A percentile compares a stretch with the other conserved stretches of the same genome.
Evolutionary conservation across 2,797 vertebrate species (phyloP).

Genomic region (Manis javanica): DNA sequence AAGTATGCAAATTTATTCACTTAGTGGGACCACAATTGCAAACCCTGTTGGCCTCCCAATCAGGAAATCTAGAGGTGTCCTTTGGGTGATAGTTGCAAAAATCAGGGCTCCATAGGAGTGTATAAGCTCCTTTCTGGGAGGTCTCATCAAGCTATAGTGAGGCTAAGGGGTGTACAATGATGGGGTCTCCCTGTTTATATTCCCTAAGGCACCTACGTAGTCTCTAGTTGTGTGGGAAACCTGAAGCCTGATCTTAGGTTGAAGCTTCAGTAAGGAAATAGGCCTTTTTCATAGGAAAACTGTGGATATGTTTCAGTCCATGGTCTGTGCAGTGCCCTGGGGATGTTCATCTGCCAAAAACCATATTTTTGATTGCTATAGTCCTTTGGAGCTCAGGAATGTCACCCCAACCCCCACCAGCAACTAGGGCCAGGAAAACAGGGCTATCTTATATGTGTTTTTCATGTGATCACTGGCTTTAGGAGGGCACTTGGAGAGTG

Average conservation of each 20-base stretch:
- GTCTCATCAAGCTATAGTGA: background rate
- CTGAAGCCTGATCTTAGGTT: background rate
- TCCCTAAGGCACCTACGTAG: background rate
- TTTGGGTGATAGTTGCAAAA: background rate
- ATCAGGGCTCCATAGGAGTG: background rate
- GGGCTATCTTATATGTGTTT: background rate
- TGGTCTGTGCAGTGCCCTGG: background rate
- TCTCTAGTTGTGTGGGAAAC: background rate
- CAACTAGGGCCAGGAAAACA: background rate
- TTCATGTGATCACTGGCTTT: background rate
- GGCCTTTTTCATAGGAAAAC: background rate
- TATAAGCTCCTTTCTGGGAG: background rate
- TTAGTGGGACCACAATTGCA: background rate
- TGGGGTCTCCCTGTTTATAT: background rate
- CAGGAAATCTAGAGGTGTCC: background rate
- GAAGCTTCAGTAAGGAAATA: background rate
- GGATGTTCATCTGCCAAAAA: background rate
- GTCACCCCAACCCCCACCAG: too few relatives aligned
- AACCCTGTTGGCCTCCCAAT: background rate
- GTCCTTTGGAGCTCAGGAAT: background rate
- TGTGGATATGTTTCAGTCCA: background rate
- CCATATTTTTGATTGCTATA: background rate
- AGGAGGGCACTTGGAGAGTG: background rate
- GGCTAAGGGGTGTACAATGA: background rate
- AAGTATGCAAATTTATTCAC: background rate